phyloP scores from a whole-genome alignment of 2,113 vertebrate species.

The Psophia crepitans region DNA sequence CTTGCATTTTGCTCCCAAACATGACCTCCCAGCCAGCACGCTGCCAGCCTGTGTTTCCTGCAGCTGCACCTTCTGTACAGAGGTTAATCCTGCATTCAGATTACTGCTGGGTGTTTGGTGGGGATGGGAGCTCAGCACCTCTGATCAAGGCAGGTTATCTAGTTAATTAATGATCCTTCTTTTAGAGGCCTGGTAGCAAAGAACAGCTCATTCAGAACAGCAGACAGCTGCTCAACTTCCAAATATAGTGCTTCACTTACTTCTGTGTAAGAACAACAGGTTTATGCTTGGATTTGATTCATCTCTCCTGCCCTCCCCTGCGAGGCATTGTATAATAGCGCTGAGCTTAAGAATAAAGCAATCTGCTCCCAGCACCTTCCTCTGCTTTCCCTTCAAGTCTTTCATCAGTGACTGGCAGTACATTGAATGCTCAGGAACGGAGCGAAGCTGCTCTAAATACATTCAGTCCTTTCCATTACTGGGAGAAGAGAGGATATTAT shows the following conservation, averaged over 20 bases:
- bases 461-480: not conserved
- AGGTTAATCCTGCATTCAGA: not conserved
- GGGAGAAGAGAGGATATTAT: not conserved
- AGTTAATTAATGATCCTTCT: not conserved
- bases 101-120: not conserved
- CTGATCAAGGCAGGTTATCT: not conserved
- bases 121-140: not conserved
- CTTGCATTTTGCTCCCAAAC: not conserved
- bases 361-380: not conserved
- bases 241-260: not conserved
- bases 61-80: not conserved
- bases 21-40: rapidly evolving
- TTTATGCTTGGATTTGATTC: conserved; percentile 11
- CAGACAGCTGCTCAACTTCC: conserved; percentile 4
- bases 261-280: conserved; percentile 16
- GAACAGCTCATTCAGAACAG: not conserved
- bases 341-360: not conserved
- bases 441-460: not conserved
- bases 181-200: not conserved
- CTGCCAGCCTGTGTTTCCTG: not conserved
- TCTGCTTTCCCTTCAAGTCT: not conserved
- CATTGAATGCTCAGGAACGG: rapidly evolving
- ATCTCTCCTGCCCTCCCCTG: not conserved
- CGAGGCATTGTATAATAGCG: not conserved
- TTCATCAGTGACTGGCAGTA: not conserved